phyloP scores from a whole-genome alignment of 2,888 invertebrate genomes.

The Parnassius apollo region DNA sequence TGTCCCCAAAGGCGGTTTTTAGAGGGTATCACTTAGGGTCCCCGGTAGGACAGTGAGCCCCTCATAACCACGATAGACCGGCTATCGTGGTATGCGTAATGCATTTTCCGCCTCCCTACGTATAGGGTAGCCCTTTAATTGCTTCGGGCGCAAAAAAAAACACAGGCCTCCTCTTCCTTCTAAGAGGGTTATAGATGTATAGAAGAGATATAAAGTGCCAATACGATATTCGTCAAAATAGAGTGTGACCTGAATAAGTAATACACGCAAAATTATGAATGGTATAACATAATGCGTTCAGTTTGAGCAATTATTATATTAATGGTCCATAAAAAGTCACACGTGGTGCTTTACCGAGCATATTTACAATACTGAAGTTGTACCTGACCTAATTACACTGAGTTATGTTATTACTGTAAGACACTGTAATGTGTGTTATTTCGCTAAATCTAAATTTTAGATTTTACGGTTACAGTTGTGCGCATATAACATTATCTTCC shows the following conservation, averaged over 20 bases:
- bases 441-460: slow-evolving; percentile 2
- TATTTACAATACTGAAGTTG: slow-evolving; percentile 54
- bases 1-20: too few species aligned
- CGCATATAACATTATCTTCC: background rate
- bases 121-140: too few species aligned
- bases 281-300: slow-evolving; percentile 25
- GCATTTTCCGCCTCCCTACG: too few species aligned
- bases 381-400: slow-evolving; percentile 58
- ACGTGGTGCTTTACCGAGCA: slow-evolving; percentile 26
- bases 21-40: too few species aligned
- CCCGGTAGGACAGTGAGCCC: too few species aligned
- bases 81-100: too few species aligned
- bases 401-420: slow-evolving; percentile 32
- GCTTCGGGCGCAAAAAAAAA: too few species aligned
- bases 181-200: too few species aligned
- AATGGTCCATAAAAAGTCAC: slow-evolving; percentile 59
- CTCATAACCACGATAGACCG: too few species aligned
- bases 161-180: too few species aligned
- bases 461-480: background rate
- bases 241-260: background rate
- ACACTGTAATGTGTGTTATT: slow-evolving; percentile 12
- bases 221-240: too few species aligned
- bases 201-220: too few species aligned
- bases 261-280: slow-evolving; percentile 9
- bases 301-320: slow-evolving; percentile 56